These are phyloP conservation scores for Brienomyrus longianalis DNA, from an alignment of 2,113 vertebrate species.

Conservation along the genomic window DNA sequence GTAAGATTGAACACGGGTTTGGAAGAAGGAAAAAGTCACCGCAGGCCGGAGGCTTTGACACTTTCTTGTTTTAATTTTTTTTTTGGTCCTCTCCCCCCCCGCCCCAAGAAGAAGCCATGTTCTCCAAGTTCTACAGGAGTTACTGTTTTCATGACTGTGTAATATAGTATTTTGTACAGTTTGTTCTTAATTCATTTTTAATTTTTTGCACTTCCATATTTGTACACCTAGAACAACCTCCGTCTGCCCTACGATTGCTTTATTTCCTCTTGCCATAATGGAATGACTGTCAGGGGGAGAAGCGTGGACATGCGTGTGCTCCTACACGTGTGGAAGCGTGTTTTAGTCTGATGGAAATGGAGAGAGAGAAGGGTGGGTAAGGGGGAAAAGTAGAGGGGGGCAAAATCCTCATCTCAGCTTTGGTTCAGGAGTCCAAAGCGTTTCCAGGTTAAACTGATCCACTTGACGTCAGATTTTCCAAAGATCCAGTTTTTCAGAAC, in stretches of 20 bases:
- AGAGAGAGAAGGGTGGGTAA: constrained; percentile 34
- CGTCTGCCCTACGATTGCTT: constrained; percentile 58
- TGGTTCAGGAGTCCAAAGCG: constrained; percentile 37
- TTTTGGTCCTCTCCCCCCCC: constrained; percentile 21
- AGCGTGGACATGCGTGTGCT: not conserved
- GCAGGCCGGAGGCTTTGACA: constrained; percentile 61
- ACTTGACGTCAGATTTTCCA: constrained; percentile 55
- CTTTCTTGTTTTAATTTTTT: constrained; percentile 33
- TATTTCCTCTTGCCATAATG: constrained; percentile 54
- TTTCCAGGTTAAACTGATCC: constrained; percentile 49
- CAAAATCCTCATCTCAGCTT: constrained; percentile 15
- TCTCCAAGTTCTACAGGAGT: constrained; percentile 52
- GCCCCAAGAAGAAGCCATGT: constrained; percentile 61
- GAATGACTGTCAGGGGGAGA: constrained; percentile 41
- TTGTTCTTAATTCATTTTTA: constrained; percentile 38
- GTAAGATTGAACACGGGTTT: constrained; percentile 62
- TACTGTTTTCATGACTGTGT: constrained; percentile 53
- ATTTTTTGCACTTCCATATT: constrained; percentile 60
- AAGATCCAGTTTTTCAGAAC: constrained; percentile 59
- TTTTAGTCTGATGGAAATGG: constrained; percentile 8
- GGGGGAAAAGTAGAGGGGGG: constrained; percentile 3
- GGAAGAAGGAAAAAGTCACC: constrained; percentile 46
- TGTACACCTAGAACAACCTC: constrained; percentile 54
- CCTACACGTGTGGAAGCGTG: not conserved
- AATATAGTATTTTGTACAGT: constrained; percentile 66